These are phyloP conservation scores for Leptobrachium leishanense DNA, from an alignment of 2,113 vertebrate species.

Conservation along the genomic window DNA sequence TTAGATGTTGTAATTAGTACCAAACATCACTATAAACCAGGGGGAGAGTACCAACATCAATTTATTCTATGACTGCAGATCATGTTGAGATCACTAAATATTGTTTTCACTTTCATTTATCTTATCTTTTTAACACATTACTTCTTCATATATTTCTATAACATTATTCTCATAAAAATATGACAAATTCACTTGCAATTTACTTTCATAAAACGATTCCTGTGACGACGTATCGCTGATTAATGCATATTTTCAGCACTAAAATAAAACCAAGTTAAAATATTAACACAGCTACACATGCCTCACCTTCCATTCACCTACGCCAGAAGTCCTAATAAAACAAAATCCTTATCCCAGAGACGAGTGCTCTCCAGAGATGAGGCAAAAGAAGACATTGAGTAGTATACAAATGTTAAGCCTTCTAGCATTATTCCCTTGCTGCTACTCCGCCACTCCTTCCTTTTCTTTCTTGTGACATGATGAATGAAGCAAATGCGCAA, in stretches of 20 bases:
- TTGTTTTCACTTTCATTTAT: too few species aligned
- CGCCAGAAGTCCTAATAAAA: slow-evolving; percentile 44
- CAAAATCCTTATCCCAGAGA: slow-evolving; percentile 13
- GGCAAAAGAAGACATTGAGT: slow-evolving; percentile 55
- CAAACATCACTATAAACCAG: too few species aligned
- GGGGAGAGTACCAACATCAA: too few species aligned
- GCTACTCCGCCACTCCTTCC: slow-evolving; percentile 12
- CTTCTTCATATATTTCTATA: neutral
- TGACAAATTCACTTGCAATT: slow-evolving; percentile 2
- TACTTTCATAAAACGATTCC: neutral
- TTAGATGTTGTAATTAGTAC: too few species aligned
- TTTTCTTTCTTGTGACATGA: slow-evolving; percentile 54
- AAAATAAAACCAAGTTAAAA: slow-evolving; percentile 48
- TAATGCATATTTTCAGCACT: slow-evolving; percentile 17
- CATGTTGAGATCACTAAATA: too few species aligned
- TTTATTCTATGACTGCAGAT: too few species aligned
- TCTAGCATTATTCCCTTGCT: slow-evolving; percentile 52
- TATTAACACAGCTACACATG: slow-evolving; percentile 45
- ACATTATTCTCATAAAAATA: neutral
- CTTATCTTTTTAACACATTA: too few species aligned
- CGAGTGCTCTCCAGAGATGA: slow-evolving; percentile 50
- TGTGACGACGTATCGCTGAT: slow-evolving; percentile 9
- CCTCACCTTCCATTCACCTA: slow-evolving; percentile 51
- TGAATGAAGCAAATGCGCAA: slow-evolving; percentile 62
- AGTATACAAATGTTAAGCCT: slow-evolving; percentile 51